phyloP scores from a whole-genome alignment of 2,113 vertebrate genomes.

The Junco hyemalis region DNA sequence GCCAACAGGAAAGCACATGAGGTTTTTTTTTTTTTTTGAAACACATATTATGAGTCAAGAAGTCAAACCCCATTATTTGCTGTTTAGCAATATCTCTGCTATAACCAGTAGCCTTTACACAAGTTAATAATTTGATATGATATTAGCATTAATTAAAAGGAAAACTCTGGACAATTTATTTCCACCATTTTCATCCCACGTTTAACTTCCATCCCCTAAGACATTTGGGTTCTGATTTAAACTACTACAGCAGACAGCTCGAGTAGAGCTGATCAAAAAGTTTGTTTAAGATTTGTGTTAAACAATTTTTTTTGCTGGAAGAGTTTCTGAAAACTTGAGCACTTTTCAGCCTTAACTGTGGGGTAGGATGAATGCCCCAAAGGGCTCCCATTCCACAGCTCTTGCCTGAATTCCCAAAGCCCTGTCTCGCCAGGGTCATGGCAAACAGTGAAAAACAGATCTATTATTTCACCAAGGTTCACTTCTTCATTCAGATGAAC shows the following conservation, averaged over 20 bases:
- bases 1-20: neutral
- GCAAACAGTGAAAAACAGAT: neutral
- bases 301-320: neutral
- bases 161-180: neutral
- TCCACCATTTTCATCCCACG: neutral
- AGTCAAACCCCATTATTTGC: neutral
- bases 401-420: neutral
- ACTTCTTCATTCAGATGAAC: neutral
- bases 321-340: neutral
- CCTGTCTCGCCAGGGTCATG: neutral
- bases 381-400: accelerated
- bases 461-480: neutral
- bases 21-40: neutral
- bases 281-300: neutral
- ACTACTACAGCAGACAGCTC: neutral
- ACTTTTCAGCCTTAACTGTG: neutral
- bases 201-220: neutral
- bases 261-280: neutral
- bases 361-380: neutral
- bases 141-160: neutral
- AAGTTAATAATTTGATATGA: neutral
- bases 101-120: neutral
- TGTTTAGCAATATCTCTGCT: neutral
- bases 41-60: neutral
- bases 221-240: neutral